A percentile compares a stretch with the other conserved stretches of the same genome.
Conservation (phyloP, 2,797 vertebrate genomes). For the Coilia nasus region DNA sequence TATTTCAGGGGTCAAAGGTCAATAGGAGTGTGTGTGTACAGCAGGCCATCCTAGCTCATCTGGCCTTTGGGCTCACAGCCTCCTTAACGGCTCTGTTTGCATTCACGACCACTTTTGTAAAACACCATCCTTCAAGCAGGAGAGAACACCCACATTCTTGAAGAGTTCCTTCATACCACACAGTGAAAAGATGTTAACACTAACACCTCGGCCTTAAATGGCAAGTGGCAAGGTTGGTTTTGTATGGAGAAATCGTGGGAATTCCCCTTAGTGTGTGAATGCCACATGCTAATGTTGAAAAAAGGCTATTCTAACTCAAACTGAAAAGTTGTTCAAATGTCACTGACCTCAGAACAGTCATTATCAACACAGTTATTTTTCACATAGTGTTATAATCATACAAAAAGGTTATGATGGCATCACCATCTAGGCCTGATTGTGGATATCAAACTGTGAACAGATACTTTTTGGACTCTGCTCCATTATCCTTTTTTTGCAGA, state of each 20-base stretch:
- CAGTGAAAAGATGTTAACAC: neutral
- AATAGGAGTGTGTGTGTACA: neutral
- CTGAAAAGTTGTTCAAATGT: neutral
- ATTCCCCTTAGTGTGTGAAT: neutral
- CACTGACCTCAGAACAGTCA: neutral
- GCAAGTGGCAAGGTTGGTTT: too few species aligned
- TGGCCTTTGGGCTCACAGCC: neutral
- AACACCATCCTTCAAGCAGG: neutral
- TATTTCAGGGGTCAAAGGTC: neutral
- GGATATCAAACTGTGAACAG: conserved; percentile 6
- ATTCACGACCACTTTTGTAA: neutral
- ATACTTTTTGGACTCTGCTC: neutral
- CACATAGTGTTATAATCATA: neutral
- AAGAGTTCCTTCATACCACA: neutral
- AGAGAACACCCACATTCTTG: neutral
- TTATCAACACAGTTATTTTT: neutral
- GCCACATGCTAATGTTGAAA: neutral
- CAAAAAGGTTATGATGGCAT: neutral
- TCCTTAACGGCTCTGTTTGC: neutral
- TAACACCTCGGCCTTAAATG: neutral
- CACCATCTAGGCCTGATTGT: neutral
- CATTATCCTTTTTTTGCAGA: neutral
- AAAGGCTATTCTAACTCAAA: neutral
- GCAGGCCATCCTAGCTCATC: neutral
- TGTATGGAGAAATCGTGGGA: neutral